These are phyloP conservation scores for Coelopa frigida DNA, from an alignment of 1,140 invertebrate genomes.

Conservation along the genomic window DNA sequence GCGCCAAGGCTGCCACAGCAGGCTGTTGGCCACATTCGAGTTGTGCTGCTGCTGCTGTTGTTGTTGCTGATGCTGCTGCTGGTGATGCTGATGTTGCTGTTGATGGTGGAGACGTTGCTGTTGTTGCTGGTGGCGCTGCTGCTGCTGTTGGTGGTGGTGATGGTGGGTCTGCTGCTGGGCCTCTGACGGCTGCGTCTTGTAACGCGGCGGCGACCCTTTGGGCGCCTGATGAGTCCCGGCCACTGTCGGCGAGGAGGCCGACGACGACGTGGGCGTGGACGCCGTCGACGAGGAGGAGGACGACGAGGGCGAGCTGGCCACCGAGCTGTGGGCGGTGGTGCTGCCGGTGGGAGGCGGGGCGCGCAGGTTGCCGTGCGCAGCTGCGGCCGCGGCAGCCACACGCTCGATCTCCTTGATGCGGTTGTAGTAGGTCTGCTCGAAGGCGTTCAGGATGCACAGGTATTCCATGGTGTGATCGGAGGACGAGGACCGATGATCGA, in stretches of 20 bases:
- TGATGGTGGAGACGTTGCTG: conserved; percentile 9
- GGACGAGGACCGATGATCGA: neutral
- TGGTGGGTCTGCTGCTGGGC: conserved; percentile 9
- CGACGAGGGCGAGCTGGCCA: conserved; percentile 6
- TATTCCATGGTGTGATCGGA: conserved; percentile 26
- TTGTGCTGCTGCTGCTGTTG: conserved; percentile 19
- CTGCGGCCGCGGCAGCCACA: conserved; percentile 16
- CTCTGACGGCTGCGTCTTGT: conserved; percentile 7
- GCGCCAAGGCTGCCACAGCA: conserved; percentile 39
- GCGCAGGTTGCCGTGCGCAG: conserved; percentile 8
- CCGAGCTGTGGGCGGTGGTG: conserved; percentile 14
- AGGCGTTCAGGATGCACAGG: conserved; percentile 29
- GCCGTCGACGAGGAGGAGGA: conserved; percentile 2
- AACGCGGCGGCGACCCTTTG: conserved; percentile 11
- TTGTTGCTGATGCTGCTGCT: conserved; percentile 18
- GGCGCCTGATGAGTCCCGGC: conserved; percentile 15
- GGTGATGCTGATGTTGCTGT: neutral
- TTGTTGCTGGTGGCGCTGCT: conserved; percentile 15
- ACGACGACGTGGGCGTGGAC: conserved; percentile 3
- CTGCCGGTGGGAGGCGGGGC: neutral
- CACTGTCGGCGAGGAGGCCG: conserved; percentile 6
- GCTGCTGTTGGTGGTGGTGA: conserved; percentile 16
- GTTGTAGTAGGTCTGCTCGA: conserved; percentile 32
- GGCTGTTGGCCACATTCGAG: conserved; percentile 35
- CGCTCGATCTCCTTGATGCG: conserved; percentile 32